phyloP scores from a whole-genome alignment of 2,888 invertebrate genomes.

The Bombyx huttoni region DNA sequence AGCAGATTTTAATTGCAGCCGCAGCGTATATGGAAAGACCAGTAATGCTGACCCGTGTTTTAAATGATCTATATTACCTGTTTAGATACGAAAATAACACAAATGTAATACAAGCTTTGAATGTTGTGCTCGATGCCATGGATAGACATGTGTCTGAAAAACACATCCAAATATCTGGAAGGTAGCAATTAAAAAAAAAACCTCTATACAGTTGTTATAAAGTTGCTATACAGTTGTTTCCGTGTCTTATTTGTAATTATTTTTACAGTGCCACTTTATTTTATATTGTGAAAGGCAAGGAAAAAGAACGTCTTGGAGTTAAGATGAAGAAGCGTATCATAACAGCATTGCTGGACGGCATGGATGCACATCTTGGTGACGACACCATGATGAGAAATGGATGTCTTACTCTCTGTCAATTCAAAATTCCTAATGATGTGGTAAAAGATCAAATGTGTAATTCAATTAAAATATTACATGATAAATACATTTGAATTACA shows the following conservation, averaged over 20 bases:
- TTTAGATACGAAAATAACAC: conserved; percentile 88
- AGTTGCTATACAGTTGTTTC: neutral
- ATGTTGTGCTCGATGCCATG: conserved; percentile 91
- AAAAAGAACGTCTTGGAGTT: conserved; percentile 80
- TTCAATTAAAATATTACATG: neutral
- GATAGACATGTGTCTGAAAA: conserved; percentile 87
- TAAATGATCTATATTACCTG: conserved; percentile 92
- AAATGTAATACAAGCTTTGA: conserved; percentile 81
- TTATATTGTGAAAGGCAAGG: conserved; percentile 93
- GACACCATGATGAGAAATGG: conserved; percentile 97
- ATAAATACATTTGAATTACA: neutral
- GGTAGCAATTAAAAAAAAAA: conserved; percentile 59
- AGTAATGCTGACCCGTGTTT: conserved; percentile 83
- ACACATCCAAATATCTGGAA: conserved; percentile 93
- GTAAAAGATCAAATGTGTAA: conserved; percentile 60
- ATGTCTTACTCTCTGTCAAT: conserved; percentile 94
- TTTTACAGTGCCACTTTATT: conserved; percentile 88
- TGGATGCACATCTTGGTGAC: conserved; percentile 88
- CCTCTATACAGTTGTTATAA: neutral
- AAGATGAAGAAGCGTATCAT: conserved; percentile 85
- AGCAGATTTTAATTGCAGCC: conserved; percentile 90
- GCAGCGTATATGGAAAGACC: conserved; percentile 87
- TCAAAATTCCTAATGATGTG: conserved; percentile 95
- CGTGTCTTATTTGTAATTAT: neutral
- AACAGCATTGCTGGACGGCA: conserved; percentile 86